A percentile compares a stretch with the other conserved stretches of the same genome.
These are phyloP conservation scores for Heterotis niloticus DNA, from an alignment of 2,113 vertebrate species.

Conservation along the genomic window DNA sequence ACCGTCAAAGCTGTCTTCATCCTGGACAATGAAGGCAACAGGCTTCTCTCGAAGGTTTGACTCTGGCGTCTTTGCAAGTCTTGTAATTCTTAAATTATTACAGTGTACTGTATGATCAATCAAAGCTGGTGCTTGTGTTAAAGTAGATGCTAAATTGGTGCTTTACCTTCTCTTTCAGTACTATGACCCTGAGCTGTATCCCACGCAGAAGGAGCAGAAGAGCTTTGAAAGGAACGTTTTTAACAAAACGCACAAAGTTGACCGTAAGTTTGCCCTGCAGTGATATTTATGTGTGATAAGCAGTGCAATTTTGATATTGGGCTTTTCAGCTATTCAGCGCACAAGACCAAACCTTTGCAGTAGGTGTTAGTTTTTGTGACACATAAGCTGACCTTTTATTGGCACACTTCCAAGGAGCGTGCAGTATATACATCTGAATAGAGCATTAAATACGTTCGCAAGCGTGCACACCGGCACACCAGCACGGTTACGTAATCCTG, in stretches of 20 bases:
- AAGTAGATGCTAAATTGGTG: neutral
- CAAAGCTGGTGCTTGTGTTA: neutral
- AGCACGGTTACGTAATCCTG: too few species aligned
- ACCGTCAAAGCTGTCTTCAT: constrained; percentile 88
- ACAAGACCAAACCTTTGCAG: too few species aligned
- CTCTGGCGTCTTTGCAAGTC: neutral
- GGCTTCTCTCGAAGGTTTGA: constrained; percentile 81
- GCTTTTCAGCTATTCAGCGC: too few species aligned
- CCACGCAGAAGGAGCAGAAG: constrained; percentile 75
- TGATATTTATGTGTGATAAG: constrained; percentile 35
- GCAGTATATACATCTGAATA: too few species aligned
- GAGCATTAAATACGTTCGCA: too few species aligned
- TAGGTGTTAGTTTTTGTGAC: too few species aligned
- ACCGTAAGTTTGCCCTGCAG: constrained; percentile 53
- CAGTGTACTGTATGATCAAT: too few species aligned
- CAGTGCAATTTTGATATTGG: neutral
- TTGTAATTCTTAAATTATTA: too few species aligned
- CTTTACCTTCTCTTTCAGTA: constrained; percentile 57
- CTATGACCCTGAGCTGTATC: constrained; percentile 70
- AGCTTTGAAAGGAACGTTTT: constrained; percentile 78
- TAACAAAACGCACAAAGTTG: constrained; percentile 74
- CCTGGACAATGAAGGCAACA: constrained; percentile 79
- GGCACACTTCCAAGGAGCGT: too few species aligned
- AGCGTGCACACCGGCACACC: too few species aligned
- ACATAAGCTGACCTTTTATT: too few species aligned